Conservation (phyloP, 2,888 invertebrate genomes). For the Pseudeuparius sepicola region DNA sequence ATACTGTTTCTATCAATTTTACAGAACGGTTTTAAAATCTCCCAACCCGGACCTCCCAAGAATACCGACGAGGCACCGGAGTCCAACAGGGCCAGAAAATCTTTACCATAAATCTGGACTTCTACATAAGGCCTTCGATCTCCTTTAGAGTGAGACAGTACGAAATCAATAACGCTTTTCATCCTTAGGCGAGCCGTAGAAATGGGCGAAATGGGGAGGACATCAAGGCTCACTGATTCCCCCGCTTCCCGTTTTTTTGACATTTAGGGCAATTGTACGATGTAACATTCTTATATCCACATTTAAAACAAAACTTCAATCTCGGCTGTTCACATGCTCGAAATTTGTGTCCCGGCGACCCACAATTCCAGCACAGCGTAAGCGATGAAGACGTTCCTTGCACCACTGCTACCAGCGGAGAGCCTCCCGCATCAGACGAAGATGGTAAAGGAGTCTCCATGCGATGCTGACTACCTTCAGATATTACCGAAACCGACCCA, state of each 20-base stretch:
- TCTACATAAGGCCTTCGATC: conserved; percentile 3
- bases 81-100: conserved; percentile 3
- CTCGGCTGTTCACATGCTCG: conserved; percentile 6
- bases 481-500: neutral
- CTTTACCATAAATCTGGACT: conserved; percentile 1
- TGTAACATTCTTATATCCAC: neutral
- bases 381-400: neutral
- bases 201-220: too few relatives aligned
- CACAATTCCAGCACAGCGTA: conserved; percentile 10
- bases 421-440: too few relatives aligned
- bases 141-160: conserved; percentile 4
- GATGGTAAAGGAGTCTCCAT: too few relatives aligned
- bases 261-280: conserved; percentile 4
- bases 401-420: too few relatives aligned
- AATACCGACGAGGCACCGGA: neutral
- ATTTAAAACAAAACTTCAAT: conserved; percentile 8
- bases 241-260: conserved; percentile 10
- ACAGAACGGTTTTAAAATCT: neutral
- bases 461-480: neutral
- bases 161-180: neutral
- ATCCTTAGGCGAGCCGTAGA: too few relatives aligned
- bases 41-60: conserved; percentile 9
- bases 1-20: neutral
- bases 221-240: too few relatives aligned
- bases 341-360: conserved; percentile 6